phyloP scores from a whole-genome alignment of 2,797 vertebrate species.

The Sebastes reedi region DNA sequence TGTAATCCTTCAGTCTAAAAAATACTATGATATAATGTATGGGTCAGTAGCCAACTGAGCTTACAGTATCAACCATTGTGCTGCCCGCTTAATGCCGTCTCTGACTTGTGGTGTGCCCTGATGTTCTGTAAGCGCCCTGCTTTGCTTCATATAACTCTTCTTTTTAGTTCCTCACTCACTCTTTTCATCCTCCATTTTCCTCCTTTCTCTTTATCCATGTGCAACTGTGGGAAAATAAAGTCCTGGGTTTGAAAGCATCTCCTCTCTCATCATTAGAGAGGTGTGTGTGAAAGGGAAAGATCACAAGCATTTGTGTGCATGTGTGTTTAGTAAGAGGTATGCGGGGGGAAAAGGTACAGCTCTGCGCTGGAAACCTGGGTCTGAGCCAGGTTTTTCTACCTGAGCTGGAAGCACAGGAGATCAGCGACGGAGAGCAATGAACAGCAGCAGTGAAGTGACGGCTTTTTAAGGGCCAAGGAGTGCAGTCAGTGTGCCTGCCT shows the following conservation, averaged over 20 bases:
- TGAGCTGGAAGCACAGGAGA: constrained; percentile 61
- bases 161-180: constrained; percentile 18
- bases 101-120: constrained; percentile 16
- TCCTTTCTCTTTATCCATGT: constrained; percentile 3
- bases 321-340: constrained; percentile 34
- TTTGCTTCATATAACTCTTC: constrained; percentile 18
- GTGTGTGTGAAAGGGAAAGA: constrained; percentile 63
- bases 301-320: constrained; percentile 52
- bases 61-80: neutral
- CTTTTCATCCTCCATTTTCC: constrained; percentile 31
- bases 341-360: constrained; percentile 29
- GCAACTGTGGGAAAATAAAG: constrained; percentile 60
- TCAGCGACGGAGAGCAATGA: constrained; percentile 54
- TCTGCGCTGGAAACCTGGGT: constrained; percentile 64
- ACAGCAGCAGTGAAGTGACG: constrained; percentile 65
- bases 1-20: constrained; percentile 14
- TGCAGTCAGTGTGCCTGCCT: constrained; percentile 65
- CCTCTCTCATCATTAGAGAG: constrained; percentile 74
- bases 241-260: constrained; percentile 62
- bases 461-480: constrained; percentile 73
- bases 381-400: constrained; percentile 72
- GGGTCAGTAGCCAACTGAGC: constrained; percentile 11
- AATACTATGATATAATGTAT: neutral
- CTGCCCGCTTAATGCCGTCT: constrained; percentile 4
- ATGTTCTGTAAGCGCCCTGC: constrained; percentile 6